Evolutionary conservation across 92 coral and sea anemone species (phyloP), one percentile per base, ranked within the genome.

Genomic region (Epizoanthus illoricatus): DNA sequence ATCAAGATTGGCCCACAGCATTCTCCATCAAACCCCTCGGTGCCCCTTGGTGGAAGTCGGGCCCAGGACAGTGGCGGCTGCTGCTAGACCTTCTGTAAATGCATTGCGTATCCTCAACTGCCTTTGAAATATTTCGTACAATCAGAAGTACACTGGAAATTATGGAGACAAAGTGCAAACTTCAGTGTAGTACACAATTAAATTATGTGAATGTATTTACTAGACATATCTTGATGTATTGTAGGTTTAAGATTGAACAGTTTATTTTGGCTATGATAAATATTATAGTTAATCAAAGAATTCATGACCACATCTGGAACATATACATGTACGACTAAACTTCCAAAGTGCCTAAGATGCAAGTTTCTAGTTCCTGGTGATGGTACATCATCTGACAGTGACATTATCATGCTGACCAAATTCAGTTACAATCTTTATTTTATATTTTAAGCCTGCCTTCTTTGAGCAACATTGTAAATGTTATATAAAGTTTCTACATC

Each of bases 1-100:
- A 97, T 97, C 86, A 97, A 97, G 87, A 83, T 97, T 55, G 99
- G 99, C 57, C 99, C 99, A 19, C 99, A 97, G 73, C 99, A 97
- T 63, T 97, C 99, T 4, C 99, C 99, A 40, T 91, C 99, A 47
- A 97, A 97, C 66, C 94, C 99, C 0, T 93, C 98, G 9, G 90
- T 94, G 66, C 98, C 99, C 9, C 88, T 90, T 84, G 98, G 98
- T n/a, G 98, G 99, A 5, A 88, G 97, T 84, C 92, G 99, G 87
- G 75, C 96, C 15, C 94, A 97, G 62, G 99, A 97, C 79, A 90
- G 97, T 75, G 92, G 99, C 42, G 99, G 99, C 78, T 97, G 99
- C 75, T 97, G 99, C 69, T 97, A 92, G 65, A 43, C 60, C 4
- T 52, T 52, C 56, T 42, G 39, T 4, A 75, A 56, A 75, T 59